phyloP scores from a whole-genome alignment of 2,113 vertebrate genomes.

The Meriones unguiculatus region DNA sequence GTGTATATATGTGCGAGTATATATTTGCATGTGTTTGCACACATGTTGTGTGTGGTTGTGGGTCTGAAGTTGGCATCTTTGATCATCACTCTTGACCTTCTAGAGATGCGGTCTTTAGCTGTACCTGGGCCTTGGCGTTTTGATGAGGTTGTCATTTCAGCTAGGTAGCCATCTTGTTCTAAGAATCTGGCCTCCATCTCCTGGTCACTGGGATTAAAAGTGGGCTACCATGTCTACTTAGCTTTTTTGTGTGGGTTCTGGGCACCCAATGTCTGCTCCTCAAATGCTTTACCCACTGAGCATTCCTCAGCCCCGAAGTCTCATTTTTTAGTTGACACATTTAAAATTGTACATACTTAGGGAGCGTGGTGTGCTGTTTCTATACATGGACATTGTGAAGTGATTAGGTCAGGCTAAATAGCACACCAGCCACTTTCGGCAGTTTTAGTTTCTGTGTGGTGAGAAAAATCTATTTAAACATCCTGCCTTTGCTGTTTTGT shows the following conservation, averaged over 20 bases:
- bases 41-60: not conserved
- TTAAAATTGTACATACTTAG: not conserved
- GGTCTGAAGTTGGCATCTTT: not conserved
- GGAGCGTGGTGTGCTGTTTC: not conserved
- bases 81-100: not conserved
- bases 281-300: not conserved
- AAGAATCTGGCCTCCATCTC: not conserved
- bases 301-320: too few species aligned
- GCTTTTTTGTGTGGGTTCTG: not conserved
- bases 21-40: not conserved
- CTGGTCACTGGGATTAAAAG: not conserved
- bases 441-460: not conserved
- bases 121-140: not conserved
- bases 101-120: not conserved
- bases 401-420: not conserved
- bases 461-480: not conserved
- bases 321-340: not conserved
- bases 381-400: not conserved
- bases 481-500: not conserved
- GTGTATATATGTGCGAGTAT: not conserved
- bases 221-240: not conserved
- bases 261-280: not conserved
- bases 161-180: not conserved
- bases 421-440: not conserved
- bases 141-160: not conserved